Percentiles rank a stretch among this genome's conserved stretches.
Evolutionary conservation across 2,797 vertebrate genomes (phyloP).

Genomic region (Peromyscus aztecus): DNA sequence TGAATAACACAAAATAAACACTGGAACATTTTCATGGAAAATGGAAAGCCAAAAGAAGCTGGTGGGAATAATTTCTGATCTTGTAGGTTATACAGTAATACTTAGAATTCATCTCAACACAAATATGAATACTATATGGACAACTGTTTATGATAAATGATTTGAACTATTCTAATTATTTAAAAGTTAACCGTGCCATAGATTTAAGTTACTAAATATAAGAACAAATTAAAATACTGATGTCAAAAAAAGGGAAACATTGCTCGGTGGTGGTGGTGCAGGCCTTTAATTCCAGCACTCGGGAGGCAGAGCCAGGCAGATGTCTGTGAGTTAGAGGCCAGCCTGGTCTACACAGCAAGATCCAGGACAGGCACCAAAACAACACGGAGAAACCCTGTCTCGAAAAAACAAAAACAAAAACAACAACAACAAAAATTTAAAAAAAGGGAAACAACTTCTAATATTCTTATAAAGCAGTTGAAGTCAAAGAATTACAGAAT

Average conservation of each 20-base stretch:
- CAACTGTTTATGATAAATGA: constrained; percentile 7
- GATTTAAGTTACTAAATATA: constrained; percentile 32
- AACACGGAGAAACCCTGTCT: too few relatives aligned
- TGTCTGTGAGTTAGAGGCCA: too few relatives aligned
- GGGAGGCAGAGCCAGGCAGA: too few relatives aligned
- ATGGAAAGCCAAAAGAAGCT: neutral
- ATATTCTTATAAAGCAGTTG: constrained; percentile 82
- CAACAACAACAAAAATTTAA: too few relatives aligned
- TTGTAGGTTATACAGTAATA: neutral
- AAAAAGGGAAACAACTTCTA: neutral
- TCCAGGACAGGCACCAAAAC: too few relatives aligned
- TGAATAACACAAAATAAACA: constrained; percentile 42
- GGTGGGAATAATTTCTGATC: constrained; percentile 13
- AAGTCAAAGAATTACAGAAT: constrained; percentile 85
- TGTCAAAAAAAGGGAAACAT: constrained; percentile 50
- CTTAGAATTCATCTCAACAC: neutral
- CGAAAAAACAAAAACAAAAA: too few relatives aligned
- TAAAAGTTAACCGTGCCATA: neutral
- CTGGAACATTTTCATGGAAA: constrained; percentile 17
- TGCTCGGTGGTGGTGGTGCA: too few relatives aligned
- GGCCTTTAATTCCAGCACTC: too few relatives aligned
- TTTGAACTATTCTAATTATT: constrained; percentile 43
- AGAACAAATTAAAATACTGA: constrained; percentile 56
- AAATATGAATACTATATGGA: neutral
- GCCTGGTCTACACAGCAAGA: neutral